phyloP scores from a whole-genome alignment of 2,113 vertebrate species.

The Megaptera novaeangliae region DNA sequence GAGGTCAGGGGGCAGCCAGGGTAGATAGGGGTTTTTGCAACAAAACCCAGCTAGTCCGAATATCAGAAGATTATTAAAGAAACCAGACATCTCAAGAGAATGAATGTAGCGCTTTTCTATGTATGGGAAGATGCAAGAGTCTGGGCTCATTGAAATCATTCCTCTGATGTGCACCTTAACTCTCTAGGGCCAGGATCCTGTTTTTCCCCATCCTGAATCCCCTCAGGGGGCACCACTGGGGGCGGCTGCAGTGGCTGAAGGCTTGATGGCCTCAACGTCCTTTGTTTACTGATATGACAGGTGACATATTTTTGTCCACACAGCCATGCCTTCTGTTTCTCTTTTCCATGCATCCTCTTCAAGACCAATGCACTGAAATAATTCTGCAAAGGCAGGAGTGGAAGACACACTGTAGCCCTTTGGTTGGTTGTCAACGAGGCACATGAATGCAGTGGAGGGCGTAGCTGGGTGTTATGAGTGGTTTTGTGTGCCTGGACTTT shows the following conservation, averaged over 20 bases:
- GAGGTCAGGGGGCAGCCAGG: not conserved
- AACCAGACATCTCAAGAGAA: not conserved
- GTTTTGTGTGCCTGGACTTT: no score
- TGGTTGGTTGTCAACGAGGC: rapidly evolving
- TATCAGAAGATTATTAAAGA: not conserved
- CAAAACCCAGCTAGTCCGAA: not conserved
- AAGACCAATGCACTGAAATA: not conserved
- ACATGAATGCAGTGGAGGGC: rapidly evolving
- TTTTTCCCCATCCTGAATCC: no score
- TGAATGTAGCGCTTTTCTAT: not conserved
- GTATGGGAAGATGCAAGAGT: not conserved
- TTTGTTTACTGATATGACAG: not conserved
- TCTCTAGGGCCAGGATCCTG: no score
- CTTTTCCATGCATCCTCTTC: not conserved
- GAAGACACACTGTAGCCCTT: rapidly evolving
- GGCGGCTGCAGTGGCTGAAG: not conserved
- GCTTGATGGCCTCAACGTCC: not conserved
- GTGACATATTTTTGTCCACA: not conserved
- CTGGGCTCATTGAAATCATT: no score
- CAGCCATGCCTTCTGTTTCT: no score
- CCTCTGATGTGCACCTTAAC: no score
- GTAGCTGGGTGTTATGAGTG: rapidly evolving
- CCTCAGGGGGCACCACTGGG: no score
- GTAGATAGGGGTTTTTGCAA: not conserved
- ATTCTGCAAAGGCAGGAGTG: not conserved